phyloP scores from a whole-genome alignment of 1,140 invertebrate species.

The Drosophila sproati region DNA sequence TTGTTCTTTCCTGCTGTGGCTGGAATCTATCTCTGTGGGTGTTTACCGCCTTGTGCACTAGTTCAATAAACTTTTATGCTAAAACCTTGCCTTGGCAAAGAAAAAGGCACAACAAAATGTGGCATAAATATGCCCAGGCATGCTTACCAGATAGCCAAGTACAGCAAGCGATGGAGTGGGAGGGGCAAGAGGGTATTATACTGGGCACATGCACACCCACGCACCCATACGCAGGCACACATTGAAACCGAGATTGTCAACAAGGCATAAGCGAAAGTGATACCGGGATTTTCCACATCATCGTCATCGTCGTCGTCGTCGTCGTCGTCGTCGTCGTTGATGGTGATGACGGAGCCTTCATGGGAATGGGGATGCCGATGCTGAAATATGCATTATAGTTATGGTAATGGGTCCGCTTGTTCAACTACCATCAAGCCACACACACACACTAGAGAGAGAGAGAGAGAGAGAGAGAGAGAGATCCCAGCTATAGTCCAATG shows the following conservation, averaged over 20 bases:
- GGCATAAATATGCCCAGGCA: constrained; percentile 71
- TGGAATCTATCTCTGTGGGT: constrained; percentile 7
- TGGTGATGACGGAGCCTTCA: constrained; percentile 35
- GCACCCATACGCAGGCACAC: constrained; percentile 27
- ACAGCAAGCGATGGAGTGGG: constrained; percentile 9
- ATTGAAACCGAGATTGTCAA: constrained; percentile 82
- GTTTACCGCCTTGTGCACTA: constrained; percentile 47
- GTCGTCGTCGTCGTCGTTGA: not conserved
- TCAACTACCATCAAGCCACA: constrained; percentile 59
- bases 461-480: not conserved
- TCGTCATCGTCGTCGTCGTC: constrained; percentile 47
- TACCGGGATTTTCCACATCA: constrained; percentile 76
- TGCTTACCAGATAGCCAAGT: constrained; percentile 55
- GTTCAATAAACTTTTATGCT: constrained; percentile 83
- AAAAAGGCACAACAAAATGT: constrained; percentile 29
- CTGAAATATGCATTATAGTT: constrained; percentile 83
- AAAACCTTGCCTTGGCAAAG: constrained; percentile 60
- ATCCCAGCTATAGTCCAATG: constrained; percentile 25
- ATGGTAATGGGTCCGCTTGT: constrained; percentile 69
- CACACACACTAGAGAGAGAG: constrained; percentile 17
- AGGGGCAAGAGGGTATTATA: not conserved
- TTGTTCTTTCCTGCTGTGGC: constrained; percentile 7
- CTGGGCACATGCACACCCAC: constrained; percentile 27
- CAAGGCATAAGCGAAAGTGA: constrained; percentile 80
- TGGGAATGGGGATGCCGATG: constrained; percentile 60